Evolutionary conservation across 2,113 vertebrate species (phyloP), one percentile per base, ranked within the genome.

Genomic region (Lasiurus borealis): DNA sequence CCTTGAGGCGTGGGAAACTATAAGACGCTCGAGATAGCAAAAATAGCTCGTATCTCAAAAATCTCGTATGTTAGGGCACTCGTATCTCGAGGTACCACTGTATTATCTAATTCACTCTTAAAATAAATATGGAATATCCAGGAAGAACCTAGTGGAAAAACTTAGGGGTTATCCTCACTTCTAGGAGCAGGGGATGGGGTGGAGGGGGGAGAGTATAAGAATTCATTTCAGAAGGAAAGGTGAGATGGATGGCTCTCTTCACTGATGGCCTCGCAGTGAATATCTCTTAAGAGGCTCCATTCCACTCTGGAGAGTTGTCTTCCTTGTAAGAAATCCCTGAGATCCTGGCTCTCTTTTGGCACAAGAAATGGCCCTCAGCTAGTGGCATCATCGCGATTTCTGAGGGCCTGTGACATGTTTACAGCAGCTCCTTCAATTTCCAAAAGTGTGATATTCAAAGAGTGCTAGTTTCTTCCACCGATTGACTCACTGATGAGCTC

Each of bases 211-310:
- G 1, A 21, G 8, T 25, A n/a, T 44, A 69, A 57, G 8, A 27
- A 77, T 44, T 69, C 3, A 34, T 52, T 36, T 50, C 34, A 91
- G 19, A 68, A n/a, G 4, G 13, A 68, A 3, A n/a, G 4, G 5
- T 1, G 1, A 4, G n/a, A n/a, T n/a, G n/a, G n/a, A n/a, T n/a
- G n/a, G 6, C 13, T n/a, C 11, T 73, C 7, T 80, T 13, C 27
- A 29, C 29, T 3, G 8, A 54, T 5, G 34, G 23, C 40, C 64
- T 77, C 73, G 12, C 2, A 19, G 4, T 13, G 36, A 50, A 9
- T 82, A 31, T 34, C 36, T 88, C 82, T 68, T 19, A 73, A 15
- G 1, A 34, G 23, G 6, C 7, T 71, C 19, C 29, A n/a, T 64
- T 76, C 72, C 44, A 48, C 19, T 13, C 57, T 29, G 78, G 12